Evolutionary conservation across 2,797 vertebrate genomes (phyloP), one percentile per base, ranked within the genome.

Genomic region (Synaphobranchus kaupii): DNA sequence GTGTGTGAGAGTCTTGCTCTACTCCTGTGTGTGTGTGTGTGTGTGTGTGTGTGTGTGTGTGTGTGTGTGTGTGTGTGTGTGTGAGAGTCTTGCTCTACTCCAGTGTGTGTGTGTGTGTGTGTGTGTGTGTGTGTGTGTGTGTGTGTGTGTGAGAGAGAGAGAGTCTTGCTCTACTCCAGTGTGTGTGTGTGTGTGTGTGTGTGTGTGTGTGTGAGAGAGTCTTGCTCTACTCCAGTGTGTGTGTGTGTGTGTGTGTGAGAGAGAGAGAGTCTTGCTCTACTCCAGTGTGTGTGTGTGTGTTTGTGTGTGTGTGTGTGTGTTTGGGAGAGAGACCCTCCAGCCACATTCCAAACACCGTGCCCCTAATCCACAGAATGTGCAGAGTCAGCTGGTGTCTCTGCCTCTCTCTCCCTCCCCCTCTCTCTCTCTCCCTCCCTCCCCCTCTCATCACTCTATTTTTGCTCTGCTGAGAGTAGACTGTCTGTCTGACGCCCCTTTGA

Each of bases 361-460:
- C 52, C 44, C 39, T 80, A 88, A 86, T 88, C 84, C 31, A 86
- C 78, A 48, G 66, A 86, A 56, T 44, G 84, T 88, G 88, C 85
- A 56, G 88, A 86, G 80, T 90, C 86, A 87, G 84, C 86, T 60
- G 50, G 20, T 39, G 39, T 86, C 85, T 78, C 15, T 68, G 66
- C 1, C 34, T 31, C 22, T 47, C 28, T 31, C 9, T 12, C 80
- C n/a, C 54, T 34, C 28, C 15, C 54, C 1, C 8, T 15, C 54
- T 48, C 4, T 44, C 83, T 4, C 20, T 3, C 66, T 66, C 84
- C 0, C 34, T 60, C 44, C n/a, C 58, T 44, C 28, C 1, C 10
- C 66, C 7, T 54, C 39, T 73, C 25, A 9, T 3, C 31, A 50
- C 31, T 2, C 81, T 81, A 47, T 85, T 34, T 85, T 34, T 60